Evolutionary conservation across 2,888 invertebrate species (phyloP).

Genomic region (Alentia gelatinosa): DNA sequence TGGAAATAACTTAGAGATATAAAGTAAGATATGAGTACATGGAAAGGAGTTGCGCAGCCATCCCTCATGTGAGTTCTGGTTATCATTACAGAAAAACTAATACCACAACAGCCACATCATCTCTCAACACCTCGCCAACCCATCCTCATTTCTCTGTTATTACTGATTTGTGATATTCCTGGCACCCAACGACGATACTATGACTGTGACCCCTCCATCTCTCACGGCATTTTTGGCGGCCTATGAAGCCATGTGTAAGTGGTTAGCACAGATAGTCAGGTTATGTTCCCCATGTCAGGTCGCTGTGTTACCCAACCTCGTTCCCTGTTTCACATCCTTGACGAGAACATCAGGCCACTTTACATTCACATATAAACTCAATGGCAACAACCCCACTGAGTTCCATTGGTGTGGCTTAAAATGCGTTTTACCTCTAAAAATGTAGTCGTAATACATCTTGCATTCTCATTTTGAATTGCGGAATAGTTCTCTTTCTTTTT

Average conservation of each 20-base stretch:
- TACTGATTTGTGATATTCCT: slow-evolving; percentile 1
- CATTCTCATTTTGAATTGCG: no score
- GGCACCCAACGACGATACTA: neutral
- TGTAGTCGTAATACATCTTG: no score
- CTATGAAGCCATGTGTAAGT: neutral
- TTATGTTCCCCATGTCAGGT: neutral
- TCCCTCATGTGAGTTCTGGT: neutral
- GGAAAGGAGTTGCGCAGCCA: neutral
- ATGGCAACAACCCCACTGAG: neutral
- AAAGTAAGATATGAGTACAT: no score
- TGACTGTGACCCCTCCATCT: neutral
- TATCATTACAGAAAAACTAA: neutral
- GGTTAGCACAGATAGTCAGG: neutral
- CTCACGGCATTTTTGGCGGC: neutral
- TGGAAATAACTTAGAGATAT: no score
- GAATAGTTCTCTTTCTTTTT: no score
- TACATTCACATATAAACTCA: neutral
- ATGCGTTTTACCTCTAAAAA: no score
- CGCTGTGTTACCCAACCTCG: neutral
- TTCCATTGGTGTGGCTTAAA: no score
- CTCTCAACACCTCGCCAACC: neutral
- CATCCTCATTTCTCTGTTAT: neutral
- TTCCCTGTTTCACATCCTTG: neutral
- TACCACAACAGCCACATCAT: neutral
- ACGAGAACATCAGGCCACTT: neutral